Percentiles rank a stretch among this genome's conserved stretches.
These are phyloP conservation scores for Podarcis siculus DNA, from an alignment of 2,797 vertebrate genomes.

Conservation along the genomic window DNA sequence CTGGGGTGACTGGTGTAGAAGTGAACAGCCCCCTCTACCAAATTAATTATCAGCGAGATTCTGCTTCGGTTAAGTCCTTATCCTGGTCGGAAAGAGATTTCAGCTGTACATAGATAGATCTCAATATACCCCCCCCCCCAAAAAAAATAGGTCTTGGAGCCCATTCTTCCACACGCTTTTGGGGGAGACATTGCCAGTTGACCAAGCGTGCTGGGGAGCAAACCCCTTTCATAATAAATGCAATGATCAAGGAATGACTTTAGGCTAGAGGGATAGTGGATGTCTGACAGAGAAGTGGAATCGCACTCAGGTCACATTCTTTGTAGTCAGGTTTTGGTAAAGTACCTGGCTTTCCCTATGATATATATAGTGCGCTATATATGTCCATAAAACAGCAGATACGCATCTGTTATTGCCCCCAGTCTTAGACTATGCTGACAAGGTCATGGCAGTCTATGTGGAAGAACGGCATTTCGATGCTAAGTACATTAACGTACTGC, in stretches of 20 bases:
- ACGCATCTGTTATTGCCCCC: slow-evolving; percentile 26
- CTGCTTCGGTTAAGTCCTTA: slow-evolving; percentile 33
- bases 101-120: slow-evolving; percentile 12
- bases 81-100: slow-evolving; percentile 28
- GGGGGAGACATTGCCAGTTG: not conserved
- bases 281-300: not conserved
- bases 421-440: not conserved
- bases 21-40: not conserved
- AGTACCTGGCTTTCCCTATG: slow-evolving; percentile 39
- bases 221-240: slow-evolving; percentile 33
- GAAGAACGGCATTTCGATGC: not conserved
- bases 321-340: slow-evolving; percentile 47
- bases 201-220: not conserved
- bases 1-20: not conserved
- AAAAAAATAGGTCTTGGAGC: not conserved
- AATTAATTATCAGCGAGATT: slow-evolving; percentile 18
- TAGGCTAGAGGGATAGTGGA: slow-evolving; percentile 5
- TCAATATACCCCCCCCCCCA: not conserved
- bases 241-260: slow-evolving; percentile 38
- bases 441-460: not conserved
- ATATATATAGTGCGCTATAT: slow-evolving; percentile 36
- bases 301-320: not conserved
- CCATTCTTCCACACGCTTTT: slow-evolving; percentile 15
- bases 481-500: not conserved
- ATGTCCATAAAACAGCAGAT: slow-evolving; percentile 53